phyloP scores from a whole-genome alignment of 2,888 invertebrate genomes.

The Ceramica pisi region DNA sequence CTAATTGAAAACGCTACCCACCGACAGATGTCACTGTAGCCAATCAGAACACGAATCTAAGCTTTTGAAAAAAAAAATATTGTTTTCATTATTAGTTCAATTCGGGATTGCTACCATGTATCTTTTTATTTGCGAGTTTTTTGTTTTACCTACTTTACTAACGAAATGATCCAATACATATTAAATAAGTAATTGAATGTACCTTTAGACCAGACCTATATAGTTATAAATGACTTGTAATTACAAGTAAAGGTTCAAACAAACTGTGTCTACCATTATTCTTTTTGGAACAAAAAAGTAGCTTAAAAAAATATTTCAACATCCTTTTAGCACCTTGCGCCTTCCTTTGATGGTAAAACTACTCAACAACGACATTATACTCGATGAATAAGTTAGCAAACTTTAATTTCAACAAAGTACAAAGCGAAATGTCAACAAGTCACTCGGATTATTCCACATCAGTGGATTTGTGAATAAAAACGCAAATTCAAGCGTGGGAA shows the following conservation, averaged over 20 bases:
- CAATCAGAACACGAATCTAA: neutral
- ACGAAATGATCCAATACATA: too few species aligned
- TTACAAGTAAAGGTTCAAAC: too few species aligned
- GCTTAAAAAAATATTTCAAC: too few species aligned
- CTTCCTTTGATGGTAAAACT: neutral
- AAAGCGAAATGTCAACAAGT: conserved; percentile 73
- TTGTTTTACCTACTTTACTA: too few species aligned
- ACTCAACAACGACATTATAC: conserved; percentile 2
- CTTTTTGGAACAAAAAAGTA: neutral
- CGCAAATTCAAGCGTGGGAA: conserved; percentile 65
- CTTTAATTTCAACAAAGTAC: conserved; percentile 61
- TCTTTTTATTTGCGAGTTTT: too few species aligned
- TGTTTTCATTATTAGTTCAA: too few species aligned
- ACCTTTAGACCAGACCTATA: too few species aligned
- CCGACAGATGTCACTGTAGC: conserved; percentile 19
- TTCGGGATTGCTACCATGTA: too few species aligned
- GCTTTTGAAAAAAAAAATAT: too few species aligned
- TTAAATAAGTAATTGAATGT: too few species aligned
- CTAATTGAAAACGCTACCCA: conserved; percentile 8
- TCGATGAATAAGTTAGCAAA: conserved; percentile 26
- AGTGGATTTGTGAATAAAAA: conserved; percentile 57
- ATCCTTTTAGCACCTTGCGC: conserved; percentile 2
- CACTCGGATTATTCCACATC: conserved; percentile 71
- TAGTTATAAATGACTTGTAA: too few species aligned
- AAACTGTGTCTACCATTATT: too few species aligned